Base-by-base conservation (phyloP, 2,888 invertebrate species). In the Caenorhabditis wallacei region DNA sequence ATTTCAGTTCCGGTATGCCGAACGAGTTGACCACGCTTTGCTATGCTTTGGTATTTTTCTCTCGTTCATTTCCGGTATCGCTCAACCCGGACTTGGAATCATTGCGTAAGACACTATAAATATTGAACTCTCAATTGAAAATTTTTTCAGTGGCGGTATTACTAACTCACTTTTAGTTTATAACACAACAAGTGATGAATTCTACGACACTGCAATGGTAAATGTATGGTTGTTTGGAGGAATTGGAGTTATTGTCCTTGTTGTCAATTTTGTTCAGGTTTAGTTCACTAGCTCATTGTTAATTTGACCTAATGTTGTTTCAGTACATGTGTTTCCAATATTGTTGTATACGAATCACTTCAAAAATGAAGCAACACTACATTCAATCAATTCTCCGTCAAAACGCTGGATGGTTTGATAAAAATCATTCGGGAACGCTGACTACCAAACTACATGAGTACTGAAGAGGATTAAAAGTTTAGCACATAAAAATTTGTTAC, bases 341-440 rank as follows among this genome's bases (percentile, higher is more conserved):
- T 30, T 84, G 86, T 5, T 88, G 88, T 71, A 79, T 80, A 13
- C 72, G 87, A 20, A 82, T 88, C 16, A 86, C 87, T 13, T 64
- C 85, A 30, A 81, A 82, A 70, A 78, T 88, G 68, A 79, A 86
- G 16, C 79, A 84, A 13, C 56, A 83, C 10, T 88, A 82, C 78
- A 75, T 89, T 54, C 61, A 74, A 26, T 84, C 88, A 0, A 80
- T 89, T 1, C 75, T 89, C 1, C 68, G 88, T 46, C 89, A 89
- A 51, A 87, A 89, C 72, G 85, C 88, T 11, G 89, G 87, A 2
- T 89, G 88, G 88, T 87, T 87, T 68, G 89, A 89, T 53, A 84
- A 80, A 26, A 82, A 88, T 71, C 87, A 87, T 53, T 85, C 85
- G n/a, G 89, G 89, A 40, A 80, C 82, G 0, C 57, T 89, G 54